Evolutionary conservation across 2,113 vertebrate species (phyloP).

Genomic region (Dendropsophus ebraccatus): DNA sequence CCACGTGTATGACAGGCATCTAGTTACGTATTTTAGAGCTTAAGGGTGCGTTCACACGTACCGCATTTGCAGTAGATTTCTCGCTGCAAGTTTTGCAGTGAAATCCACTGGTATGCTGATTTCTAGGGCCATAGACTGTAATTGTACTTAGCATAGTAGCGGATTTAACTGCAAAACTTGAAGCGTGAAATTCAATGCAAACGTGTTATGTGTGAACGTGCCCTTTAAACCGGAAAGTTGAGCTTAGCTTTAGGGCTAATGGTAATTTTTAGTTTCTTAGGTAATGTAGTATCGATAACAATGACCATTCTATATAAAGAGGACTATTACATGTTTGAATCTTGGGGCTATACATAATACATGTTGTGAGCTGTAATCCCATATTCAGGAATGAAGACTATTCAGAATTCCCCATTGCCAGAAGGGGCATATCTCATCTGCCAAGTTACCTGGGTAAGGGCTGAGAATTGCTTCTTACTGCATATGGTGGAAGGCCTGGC

Average conservation of each 20-base stretch:
- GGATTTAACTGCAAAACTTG: too few species aligned
- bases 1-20: not conserved
- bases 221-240: not conserved
- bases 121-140: too few species aligned
- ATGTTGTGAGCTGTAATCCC: not conserved
- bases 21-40: not conserved
- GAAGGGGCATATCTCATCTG: not conserved
- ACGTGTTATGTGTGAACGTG: too few species aligned
- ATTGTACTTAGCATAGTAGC: too few species aligned
- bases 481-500: not conserved
- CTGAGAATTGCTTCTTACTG: not conserved
- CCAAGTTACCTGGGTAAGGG: not conserved
- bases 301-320: not conserved
- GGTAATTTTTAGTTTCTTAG: not conserved
- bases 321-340: not conserved
- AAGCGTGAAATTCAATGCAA: too few species aligned
- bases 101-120: too few species aligned
- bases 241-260: not conserved
- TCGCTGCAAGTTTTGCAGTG: too few species aligned
- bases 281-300: not conserved
- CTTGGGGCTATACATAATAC: not conserved
- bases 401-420: slow-evolving; percentile 14
- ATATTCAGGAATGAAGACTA: slow-evolving; percentile 4
- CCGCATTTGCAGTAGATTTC: too few species aligned
- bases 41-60: too few species aligned